These are phyloP conservation scores for Caenorhabditis imperialis DNA, from an alignment of 2,888 invertebrate species.

Conservation along the genomic window DNA sequence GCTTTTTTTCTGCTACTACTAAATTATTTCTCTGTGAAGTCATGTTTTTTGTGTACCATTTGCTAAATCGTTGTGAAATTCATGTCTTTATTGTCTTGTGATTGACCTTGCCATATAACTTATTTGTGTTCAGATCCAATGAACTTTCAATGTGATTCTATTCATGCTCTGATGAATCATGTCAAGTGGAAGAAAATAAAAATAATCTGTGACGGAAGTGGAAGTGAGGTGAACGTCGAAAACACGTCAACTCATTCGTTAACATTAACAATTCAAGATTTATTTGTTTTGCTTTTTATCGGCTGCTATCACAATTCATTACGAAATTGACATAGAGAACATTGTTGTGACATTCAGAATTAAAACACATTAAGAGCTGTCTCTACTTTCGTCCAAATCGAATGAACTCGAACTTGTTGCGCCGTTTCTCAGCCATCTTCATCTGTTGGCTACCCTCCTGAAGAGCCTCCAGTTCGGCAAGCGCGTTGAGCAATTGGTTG, in stretches of 20 bases:
- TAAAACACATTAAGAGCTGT: slow-evolving; percentile 14
- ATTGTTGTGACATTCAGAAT: slow-evolving; percentile 28
- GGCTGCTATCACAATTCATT: slow-evolving; percentile 59
- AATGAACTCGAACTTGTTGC: slow-evolving; percentile 78
- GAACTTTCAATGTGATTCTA: slow-evolving; percentile 12
- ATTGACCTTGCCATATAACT: slow-evolving; percentile 38
- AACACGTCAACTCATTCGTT: too few species aligned
- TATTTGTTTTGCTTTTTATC: slow-evolving; percentile 50
- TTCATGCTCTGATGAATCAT: too few species aligned
- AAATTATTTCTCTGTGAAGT: not conserved
- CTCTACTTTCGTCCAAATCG: slow-evolving; percentile 75
- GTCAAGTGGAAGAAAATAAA: too few species aligned
- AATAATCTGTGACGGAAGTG: too few species aligned
- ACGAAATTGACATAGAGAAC: slow-evolving; percentile 54
- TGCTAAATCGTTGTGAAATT: slow-evolving; percentile 26
- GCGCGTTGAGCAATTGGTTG: slow-evolving; percentile 61
- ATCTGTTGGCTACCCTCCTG: slow-evolving; percentile 63
- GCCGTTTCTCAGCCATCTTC: slow-evolving; percentile 75
- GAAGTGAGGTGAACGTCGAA: too few species aligned
- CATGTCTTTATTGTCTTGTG: slow-evolving; percentile 5
- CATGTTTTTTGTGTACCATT: not conserved
- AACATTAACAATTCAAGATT: slow-evolving; percentile 53
- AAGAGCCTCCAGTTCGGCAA: slow-evolving; percentile 67
- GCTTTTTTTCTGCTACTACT: not conserved
- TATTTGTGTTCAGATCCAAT: slow-evolving; percentile 19